phyloP scores from a whole-genome alignment of 1,140 invertebrate genomes.

The Rhopalosiphum maidis region DNA sequence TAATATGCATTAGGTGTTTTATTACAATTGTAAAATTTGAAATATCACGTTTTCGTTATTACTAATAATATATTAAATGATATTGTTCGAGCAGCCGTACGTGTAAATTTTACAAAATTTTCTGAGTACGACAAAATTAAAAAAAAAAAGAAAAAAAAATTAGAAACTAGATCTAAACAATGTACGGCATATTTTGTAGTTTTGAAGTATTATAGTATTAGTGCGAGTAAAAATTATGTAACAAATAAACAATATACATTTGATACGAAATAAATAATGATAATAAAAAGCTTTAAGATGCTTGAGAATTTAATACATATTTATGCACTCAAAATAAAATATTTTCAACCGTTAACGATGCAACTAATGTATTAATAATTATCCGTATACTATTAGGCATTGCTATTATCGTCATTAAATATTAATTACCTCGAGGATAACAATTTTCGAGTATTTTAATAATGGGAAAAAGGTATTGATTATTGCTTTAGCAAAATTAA shows the following conservation, averaged over 20 bases:
- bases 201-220: no score
- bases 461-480: background rate
- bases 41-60: background rate
- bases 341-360: background rate
- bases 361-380: constrained; percentile 1
- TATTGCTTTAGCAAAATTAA: background rate
- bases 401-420: background rate
- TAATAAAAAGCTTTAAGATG: background rate
- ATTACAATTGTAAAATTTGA: background rate
- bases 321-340: background rate
- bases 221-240: no score
- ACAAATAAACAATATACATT: background rate
- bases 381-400: background rate
- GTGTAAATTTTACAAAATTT: background rate
- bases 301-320: background rate
- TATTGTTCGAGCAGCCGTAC: background rate
- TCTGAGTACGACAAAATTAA: background rate
- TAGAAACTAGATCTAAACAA: background rate
- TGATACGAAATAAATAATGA: background rate
- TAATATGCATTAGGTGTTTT: background rate
- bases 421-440: background rate
- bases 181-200: background rate
- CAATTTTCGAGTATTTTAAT: background rate
- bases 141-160: background rate
- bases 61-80: background rate